phyloP scores from a whole-genome alignment of 2,888 invertebrate species.

The Tribolium freemani region DNA sequence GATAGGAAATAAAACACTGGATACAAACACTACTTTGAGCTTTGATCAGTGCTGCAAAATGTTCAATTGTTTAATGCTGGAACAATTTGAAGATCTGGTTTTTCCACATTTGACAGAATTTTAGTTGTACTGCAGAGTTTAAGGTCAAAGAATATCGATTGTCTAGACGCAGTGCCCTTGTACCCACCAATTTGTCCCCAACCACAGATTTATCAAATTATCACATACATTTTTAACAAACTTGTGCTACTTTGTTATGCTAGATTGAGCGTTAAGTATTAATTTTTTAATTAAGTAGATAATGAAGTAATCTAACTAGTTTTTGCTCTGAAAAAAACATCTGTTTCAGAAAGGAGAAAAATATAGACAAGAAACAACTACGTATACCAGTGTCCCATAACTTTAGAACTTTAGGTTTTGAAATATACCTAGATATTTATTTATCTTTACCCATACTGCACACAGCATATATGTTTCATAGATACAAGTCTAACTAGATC shows the following conservation, averaged over 20 bases:
- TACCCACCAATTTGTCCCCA: constrained; percentile 31
- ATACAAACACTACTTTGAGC: no score
- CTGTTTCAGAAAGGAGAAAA: no score
- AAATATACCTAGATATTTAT: no score
- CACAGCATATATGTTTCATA: no score
- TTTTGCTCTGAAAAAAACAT: not conserved
- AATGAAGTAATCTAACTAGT: no score
- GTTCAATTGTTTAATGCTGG: not conserved
- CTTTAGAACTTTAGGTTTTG: no score
- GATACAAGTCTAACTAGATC: no score
- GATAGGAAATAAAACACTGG: no score
- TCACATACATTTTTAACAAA: constrained; percentile 2
- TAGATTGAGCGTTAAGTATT: not conserved
- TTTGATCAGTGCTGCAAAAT: no score
- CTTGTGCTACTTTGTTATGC: not conserved
- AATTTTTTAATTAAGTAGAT: not conserved
- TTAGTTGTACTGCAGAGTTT: constrained; percentile 54
- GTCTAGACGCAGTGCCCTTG: constrained; percentile 53
- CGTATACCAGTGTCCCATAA: no score
- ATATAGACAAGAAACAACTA: no score
- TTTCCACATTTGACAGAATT: constrained; percentile 8
- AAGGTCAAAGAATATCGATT: constrained; percentile 64
- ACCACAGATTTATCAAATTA: not conserved
- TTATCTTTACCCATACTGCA: no score
- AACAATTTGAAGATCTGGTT: not conserved